Base-by-base conservation (phyloP, 2,113 vertebrate genomes). In the Archilochus colubris region DNA sequence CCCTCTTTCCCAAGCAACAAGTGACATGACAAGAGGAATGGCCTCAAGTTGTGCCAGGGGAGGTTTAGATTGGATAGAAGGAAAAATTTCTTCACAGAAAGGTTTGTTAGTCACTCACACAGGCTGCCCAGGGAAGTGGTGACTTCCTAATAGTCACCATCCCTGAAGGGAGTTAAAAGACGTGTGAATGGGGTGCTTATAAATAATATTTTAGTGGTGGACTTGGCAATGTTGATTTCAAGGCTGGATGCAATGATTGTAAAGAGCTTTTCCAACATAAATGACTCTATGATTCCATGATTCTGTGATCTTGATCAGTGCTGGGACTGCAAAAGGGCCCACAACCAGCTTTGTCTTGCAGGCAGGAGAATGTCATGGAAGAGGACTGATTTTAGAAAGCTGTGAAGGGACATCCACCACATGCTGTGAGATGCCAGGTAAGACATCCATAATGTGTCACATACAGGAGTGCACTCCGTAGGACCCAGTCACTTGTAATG, bases 371-470 rank as follows among this genome's bases (percentile, higher is more conserved):
- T 33, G 40, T 30, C 21, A 24, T 6, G 3, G 4, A 21, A 74
- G 46, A 78, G 5, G 18, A 76, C 5, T 33, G 22, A 36, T 48
- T 38, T 54, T 19, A 48, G 14, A 40, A 80, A 15, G 7, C 3
- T 48, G 3, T 33, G 36, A 69, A 50, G 9, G 16, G 59, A 38
- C n/a, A 50, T 8, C 18, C n/a, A 16, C 36, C 36, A 38, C 36
- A 38, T 38, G 36, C 8, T 38, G 36, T 38, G 36, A 38, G 36
- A 38, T 38, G 36, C 36, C 36, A 38, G 10, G 16, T 46, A 27
- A 38, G 59, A 38, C n/a, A 50, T 8, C 18, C n/a, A 16, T 0
- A 0, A 21, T 1, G 1, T 78, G 23, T 25, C 74, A n/a, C 9
- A 14, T 20, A 6, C 6, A 46, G 7, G 22, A 11, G 7, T 17